phyloP scores from a whole-genome alignment of 1,140 invertebrate species.

The Muscidifurax raptorellus region DNA sequence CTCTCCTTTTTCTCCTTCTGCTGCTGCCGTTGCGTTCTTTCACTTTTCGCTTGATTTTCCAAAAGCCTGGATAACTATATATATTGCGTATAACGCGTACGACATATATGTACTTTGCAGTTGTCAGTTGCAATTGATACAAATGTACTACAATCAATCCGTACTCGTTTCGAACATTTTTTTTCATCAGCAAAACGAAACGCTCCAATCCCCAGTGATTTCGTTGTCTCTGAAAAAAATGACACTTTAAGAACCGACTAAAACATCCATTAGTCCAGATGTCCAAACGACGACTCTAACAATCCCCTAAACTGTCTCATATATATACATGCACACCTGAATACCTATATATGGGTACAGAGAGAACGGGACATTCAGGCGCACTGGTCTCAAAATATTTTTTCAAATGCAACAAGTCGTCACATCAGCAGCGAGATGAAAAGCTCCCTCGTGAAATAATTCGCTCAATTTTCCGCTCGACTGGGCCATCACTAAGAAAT shows the following conservation, averaged over 20 bases:
- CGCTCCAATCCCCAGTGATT: neutral
- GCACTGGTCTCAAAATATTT: constrained; percentile 19
- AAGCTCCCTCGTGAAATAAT: constrained; percentile 19
- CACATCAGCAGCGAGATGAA: neutral
- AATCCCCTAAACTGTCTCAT: neutral
- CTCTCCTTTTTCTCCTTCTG: constrained; percentile 25
- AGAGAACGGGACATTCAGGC: neutral
- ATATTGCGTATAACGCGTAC: too few species aligned
- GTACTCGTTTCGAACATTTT: too few species aligned
- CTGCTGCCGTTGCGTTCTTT: neutral
- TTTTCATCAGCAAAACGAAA: neutral
- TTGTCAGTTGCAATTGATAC: neutral
- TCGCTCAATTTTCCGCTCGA: constrained; percentile 50
- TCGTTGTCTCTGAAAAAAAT: constrained; percentile 8
- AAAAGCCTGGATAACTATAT: neutral
- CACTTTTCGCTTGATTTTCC: neutral
- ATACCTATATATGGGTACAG: too few species aligned
- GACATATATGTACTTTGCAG: too few species aligned
- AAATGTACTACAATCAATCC: neutral
- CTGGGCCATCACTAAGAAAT: constrained; percentile 25
- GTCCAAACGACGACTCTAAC: neutral
- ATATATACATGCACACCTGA: neutral
- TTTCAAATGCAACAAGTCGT: constrained; percentile 40
- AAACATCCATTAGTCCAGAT: constrained; percentile 24
- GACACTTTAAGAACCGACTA: neutral